These are phyloP conservation scores for Scotopteryx bipunctaria DNA, from an alignment of 2,888 invertebrate genomes.

Conservation along the genomic window DNA sequence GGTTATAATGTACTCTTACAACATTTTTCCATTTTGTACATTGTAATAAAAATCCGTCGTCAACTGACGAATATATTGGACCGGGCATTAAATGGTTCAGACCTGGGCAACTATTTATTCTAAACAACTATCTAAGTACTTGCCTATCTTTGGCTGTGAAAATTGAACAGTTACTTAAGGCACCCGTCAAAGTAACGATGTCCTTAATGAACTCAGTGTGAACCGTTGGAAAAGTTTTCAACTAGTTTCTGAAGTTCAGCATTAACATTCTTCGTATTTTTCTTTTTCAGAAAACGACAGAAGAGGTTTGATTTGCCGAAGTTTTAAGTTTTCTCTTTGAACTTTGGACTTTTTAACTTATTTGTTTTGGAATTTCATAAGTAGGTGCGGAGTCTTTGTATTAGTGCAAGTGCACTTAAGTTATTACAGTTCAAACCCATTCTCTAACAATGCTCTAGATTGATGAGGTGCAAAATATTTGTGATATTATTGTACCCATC, in stretches of 20 bases:
- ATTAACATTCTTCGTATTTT: slow-evolving; percentile 65
- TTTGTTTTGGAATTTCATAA: not conserved
- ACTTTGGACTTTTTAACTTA: not conserved
- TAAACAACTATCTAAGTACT: too few species aligned
- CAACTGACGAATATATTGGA: too few species aligned
- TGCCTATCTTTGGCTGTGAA: too few species aligned
- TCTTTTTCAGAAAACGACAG: slow-evolving; percentile 31
- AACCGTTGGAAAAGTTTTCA: slow-evolving; percentile 68
- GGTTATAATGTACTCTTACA: too few species aligned
- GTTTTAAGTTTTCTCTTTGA: slow-evolving; percentile 9
- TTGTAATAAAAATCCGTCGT: too few species aligned
- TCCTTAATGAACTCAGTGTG: slow-evolving; percentile 72
- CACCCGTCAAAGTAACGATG: slow-evolving; percentile 42
- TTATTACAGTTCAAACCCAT: too few species aligned
- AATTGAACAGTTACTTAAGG: slow-evolving; percentile 18
- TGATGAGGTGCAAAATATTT: too few species aligned
- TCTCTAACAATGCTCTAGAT: not conserved
- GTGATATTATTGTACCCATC: too few species aligned
- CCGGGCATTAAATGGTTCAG: too few species aligned
- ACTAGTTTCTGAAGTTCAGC: slow-evolving; percentile 62
- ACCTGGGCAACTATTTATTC: too few species aligned
- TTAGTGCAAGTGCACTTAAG: not conserved
- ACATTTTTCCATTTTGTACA: too few species aligned
- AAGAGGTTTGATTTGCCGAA: slow-evolving; percentile 26
- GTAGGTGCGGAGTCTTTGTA: not conserved